Evolutionary conservation across 2,797 vertebrate genomes (phyloP).

Genomic region (Xyrichtys novacula): DNA sequence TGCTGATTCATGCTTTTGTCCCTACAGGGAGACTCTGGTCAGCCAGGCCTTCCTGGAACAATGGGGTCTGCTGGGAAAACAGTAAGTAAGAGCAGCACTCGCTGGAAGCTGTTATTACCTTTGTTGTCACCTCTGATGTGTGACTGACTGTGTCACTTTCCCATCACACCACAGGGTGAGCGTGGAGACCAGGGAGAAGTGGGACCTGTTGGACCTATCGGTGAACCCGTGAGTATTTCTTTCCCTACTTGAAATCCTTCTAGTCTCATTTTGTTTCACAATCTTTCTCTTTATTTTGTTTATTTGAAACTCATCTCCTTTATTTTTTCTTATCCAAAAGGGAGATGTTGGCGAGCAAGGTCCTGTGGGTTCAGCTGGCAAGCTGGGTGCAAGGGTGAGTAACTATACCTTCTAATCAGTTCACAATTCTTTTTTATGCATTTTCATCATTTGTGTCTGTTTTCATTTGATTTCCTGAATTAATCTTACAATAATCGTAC

Average conservation of each 20-base stretch:
- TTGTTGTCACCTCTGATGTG: conserved; percentile 24
- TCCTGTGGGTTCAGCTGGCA: conserved; percentile 88
- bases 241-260: not conserved
- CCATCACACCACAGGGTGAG: conserved; percentile 86
- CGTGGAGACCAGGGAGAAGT: conserved; percentile 91
- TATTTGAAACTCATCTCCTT: conserved; percentile 1
- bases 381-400: conserved; percentile 92
- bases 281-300: not conserved
- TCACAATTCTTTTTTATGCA: not conserved
- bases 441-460: not conserved
- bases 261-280: not conserved
- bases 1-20: conserved; percentile 24
- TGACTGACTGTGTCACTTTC: conserved; percentile 32
- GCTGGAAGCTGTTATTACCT: not conserved
- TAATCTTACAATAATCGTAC: too few species aligned
- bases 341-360: conserved; percentile 90
- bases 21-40: conserved; percentile 88
- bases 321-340: conserved; percentile 72
- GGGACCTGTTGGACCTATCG: conserved; percentile 90
- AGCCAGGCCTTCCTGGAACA: conserved; percentile 88
- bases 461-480: too few species aligned
- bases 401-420: not conserved
- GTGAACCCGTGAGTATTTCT: conserved; percentile 91
- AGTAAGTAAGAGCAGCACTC: conserved; percentile 80
- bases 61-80: conserved; percentile 94